Evolutionary conservation across 2,888 invertebrate species (phyloP).

Genomic region (Troides helena): DNA sequence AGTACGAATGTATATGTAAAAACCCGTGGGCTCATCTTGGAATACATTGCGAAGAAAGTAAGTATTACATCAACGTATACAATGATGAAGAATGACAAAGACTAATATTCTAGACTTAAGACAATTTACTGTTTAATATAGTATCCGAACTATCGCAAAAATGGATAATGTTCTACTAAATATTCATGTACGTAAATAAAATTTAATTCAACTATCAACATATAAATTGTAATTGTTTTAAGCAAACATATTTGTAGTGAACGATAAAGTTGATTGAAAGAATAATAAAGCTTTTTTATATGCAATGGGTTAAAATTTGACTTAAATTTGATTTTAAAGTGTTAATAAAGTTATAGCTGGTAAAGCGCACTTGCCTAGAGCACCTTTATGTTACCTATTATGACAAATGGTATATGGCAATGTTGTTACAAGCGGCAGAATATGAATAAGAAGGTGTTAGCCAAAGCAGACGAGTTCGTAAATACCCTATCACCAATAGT

Average conservation of each 20-base stretch:
- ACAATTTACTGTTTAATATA: background rate
- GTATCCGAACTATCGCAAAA: background rate
- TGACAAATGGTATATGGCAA: too few relatives aligned
- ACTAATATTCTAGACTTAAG: too few relatives aligned
- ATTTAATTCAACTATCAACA: background rate
- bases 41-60: conserved; percentile 93
- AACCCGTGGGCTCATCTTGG: conserved; percentile 97
- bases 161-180: background rate
- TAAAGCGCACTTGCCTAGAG: too few relatives aligned
- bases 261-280: too few relatives aligned
- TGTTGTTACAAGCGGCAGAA: too few relatives aligned
- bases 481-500: too few relatives aligned
- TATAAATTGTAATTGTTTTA: background rate
- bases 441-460: background rate
- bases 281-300: too few relatives aligned
- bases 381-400: too few relatives aligned
- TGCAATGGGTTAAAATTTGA: too few relatives aligned
- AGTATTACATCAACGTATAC: conserved; percentile 55
- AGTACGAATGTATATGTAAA: conserved; percentile 94
- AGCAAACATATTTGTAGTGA: background rate
- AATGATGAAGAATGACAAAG: background rate
- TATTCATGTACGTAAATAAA: background rate
- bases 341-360: too few relatives aligned
- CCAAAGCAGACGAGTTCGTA: too few relatives aligned
- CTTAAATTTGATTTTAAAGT: too few relatives aligned